Conservation (phyloP, 2,797 vertebrate species). For the Thripadectes ignobilis region DNA sequence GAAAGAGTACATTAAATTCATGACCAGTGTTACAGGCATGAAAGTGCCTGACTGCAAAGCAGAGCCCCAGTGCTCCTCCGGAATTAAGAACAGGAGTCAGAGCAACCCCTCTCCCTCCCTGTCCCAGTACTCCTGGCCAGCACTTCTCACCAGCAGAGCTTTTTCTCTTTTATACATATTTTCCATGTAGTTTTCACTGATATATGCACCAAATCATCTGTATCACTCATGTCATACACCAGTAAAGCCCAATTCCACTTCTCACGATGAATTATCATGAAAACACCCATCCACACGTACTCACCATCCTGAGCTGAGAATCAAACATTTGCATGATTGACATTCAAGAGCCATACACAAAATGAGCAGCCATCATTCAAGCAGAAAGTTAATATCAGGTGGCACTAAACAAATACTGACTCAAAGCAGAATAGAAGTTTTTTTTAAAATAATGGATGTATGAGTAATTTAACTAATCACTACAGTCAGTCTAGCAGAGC, state of each 20-base stretch:
- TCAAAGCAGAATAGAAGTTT: not conserved
- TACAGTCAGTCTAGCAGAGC: constrained; percentile 10
- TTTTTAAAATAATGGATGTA: constrained; percentile 31
- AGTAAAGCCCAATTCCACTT: not conserved
- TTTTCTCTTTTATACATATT: not conserved
- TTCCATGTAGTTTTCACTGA: not conserved
- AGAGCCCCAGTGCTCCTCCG: not conserved
- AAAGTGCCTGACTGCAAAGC: not conserved
- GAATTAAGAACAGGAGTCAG: not conserved
- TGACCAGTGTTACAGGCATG: accelerated
- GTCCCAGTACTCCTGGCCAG: not conserved
- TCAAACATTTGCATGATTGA: not conserved
- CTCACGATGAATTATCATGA: not conserved
- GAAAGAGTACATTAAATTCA: not conserved
- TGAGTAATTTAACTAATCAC: constrained; percentile 66
- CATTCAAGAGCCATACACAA: not conserved
- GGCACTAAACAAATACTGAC: constrained; percentile 6
- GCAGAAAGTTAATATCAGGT: constrained; percentile 57
- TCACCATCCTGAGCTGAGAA: not conserved
- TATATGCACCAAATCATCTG: not conserved
- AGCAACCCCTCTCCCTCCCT: not conserved
- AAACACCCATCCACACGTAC: not conserved
- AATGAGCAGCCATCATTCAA: constrained; percentile 16
- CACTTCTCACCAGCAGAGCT: not conserved
- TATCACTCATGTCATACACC: accelerated